Evolutionary conservation across 1,140 invertebrate genomes (phyloP), one percentile per base, ranked within the genome.

Genomic region (Eriosoma lanigerum): DNA sequence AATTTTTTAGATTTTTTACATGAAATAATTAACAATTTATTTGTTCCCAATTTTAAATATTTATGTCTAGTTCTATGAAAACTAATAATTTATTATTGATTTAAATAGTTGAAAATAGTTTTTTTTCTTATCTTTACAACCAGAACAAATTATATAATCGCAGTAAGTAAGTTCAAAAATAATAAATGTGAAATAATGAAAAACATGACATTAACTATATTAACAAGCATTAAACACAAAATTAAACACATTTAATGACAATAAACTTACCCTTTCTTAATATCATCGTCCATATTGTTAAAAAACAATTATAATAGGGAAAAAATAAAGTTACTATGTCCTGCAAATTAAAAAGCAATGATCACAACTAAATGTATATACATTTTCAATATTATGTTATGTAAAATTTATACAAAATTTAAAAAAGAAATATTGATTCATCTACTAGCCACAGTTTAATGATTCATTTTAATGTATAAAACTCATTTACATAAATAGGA

Each of bases 201-300:
- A n/a, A n/a, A n/a, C n/a, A n/a, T n/a, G n/a, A n/a, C n/a, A n/a
- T n/a, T 3, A 5, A 26, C 17, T 68, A 13, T 68, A 48, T 21
- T 48, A 68, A 10, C 48, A 72, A 72, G 68, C 68, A 72, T 52
- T 52, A 15, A 26, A 44, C 29, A 72, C 24, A 52, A 52, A 29
- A 29, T 8, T 38, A 38, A 38, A n/a, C n/a, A n/a, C n/a, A 50
- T 24, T 50, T 50, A 52, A 72, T 72, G 50, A 70, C 6, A 66
- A 29, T 66, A 26, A 70, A 72, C 68, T 72, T 72, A 72, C 68
- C 68, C 68, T 29, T 72, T 72, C 19, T 72, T 72, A 72, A 52
- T 46, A 52, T 72, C 13, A 72, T 29, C 24, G 19, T 72, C 68
- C 68, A 72, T 72, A n/a, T 72, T 72, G 68, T 72, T 72, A 72